Evolutionary conservation across 2,888 invertebrate genomes (phyloP), one percentile per base, ranked within the genome.

Genomic region (Lepidocyrtinus sp.): DNA sequence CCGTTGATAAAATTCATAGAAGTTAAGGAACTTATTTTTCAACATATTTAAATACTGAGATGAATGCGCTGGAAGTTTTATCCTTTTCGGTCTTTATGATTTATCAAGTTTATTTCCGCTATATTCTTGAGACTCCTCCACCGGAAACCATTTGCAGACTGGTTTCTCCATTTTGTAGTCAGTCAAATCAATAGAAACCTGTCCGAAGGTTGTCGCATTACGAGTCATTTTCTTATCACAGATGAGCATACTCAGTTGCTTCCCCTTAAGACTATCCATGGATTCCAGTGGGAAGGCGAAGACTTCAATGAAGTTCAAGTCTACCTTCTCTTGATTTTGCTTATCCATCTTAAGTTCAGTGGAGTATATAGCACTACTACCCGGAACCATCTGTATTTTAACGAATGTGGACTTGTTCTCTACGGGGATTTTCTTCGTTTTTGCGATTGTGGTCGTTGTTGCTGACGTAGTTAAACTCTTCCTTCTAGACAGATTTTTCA

Each of bases 191-290:
- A 84, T 79, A 12, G 61, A 50, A 3, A 76, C 73, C 46, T 75
- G 12, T 15, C 84, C 85, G 69, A 81, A 82, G 9, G 61, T 73
- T 5, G 69, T 72, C 2, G 83, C 74, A 22, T 78, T 82, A 24
- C 85, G 69, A 9, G 85, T 85, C 70, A 83, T 79, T 24, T 84
- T 84, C 50, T 73, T 83, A 65, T 85, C 83, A 81, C 85, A 84
- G 22, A 84, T 81, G 45, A 80, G 67, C 12, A 85, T 71, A n/a
- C 77, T 63, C 12, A 85, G 55, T 0, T 0, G 36, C 59, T 76
- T 79, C 1, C 74, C 82, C 21, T 64, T 5, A 9, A 84, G 22
- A 25, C 50, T 55, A 9, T 71, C 55, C 12, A 9, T 12, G 0
- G 46, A 63, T 15, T 70, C 50, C n/a, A 83, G 15, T 0, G 82